Base-by-base conservation (phyloP, 2,797 vertebrate genomes). In the Oreochromis mossambicus region DNA sequence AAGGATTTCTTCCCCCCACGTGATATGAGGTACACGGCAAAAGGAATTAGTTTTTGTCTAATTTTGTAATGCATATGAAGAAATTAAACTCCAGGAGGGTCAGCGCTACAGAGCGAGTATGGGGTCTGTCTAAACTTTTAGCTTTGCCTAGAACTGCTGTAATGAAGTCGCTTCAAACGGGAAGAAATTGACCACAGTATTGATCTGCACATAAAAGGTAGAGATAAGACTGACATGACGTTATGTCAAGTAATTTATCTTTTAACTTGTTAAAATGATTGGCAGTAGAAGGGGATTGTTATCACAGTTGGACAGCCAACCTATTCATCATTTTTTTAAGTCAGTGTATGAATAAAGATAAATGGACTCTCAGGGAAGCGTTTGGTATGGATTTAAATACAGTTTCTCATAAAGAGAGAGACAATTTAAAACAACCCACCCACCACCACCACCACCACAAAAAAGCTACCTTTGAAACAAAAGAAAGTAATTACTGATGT, bases 371-470 rank as follows among this genome's bases (percentile, higher is more conserved):
- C 79, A 10, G 81, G 80, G 41, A 78, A 76, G 58, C 50, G 43
- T 94, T 95, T 94, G 89, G 76, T 94, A 94, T 94, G 89, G 84
- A 89, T 82, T 87, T 86, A 83, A 86, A 43, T 78, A 14, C 52
- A 82, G 73, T 82, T 83, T 79, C 87, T 83, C 85, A 46, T 48
- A 21, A 54, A 87, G 61, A 63, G 54, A 75, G 78, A 91, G 58
- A 83, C 68, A 13, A 83, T 87, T 89, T 80, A 81, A 88, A 88
- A 76, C 55, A 83, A 84, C 66, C 8, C 78, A 56, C 19, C 43
- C 32, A 51, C 14, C 29, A 9, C 32, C 26, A 9, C 32, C 26
- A 63, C 52, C 61, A 48, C 63, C 21, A 24, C 55, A 3, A 80
- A 81, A 63, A 89, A 85, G 88, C 80, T 76, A 34, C 76, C 81